A percentile compares a stretch with the other conserved stretches of the same genome.
Evolutionary conservation across 2,888 invertebrate species (phyloP).

Genomic region (Muschampia staudingeri): DNA sequence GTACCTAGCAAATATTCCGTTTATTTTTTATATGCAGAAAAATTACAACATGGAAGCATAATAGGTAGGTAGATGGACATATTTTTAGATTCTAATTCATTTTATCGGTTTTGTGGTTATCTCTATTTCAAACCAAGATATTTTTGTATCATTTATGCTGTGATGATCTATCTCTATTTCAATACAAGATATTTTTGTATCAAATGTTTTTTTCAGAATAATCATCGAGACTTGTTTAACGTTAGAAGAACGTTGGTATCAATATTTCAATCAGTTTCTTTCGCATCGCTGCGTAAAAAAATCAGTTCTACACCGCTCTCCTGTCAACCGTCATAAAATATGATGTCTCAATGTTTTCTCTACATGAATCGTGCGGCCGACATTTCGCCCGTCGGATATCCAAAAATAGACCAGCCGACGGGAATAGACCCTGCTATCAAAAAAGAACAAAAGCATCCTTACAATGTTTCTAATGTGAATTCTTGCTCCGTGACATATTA

Average conservation of each 20-base stretch:
- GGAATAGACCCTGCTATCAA: constrained; percentile 64
- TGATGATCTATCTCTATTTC: neutral
- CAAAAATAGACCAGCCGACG: constrained; percentile 69
- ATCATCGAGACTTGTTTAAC: neutral
- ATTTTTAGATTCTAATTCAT: too few species aligned
- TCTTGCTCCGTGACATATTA: constrained; percentile 55
- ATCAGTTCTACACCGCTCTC: neutral
- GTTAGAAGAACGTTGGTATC: neutral
- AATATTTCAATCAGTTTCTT: neutral
- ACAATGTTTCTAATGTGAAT: constrained; percentile 63
- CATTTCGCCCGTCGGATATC: constrained; percentile 70
- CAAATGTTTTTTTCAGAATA: neutral
- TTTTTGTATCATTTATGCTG: neutral
- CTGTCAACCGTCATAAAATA: constrained; percentile 32
- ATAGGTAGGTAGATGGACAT: too few species aligned
- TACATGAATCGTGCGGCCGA: constrained; percentile 45
- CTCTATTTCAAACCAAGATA: neutral
- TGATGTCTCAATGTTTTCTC: constrained; percentile 34
- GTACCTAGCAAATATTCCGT: too few species aligned
- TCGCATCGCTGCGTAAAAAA: constrained; percentile 1
- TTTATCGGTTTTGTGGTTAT: neutral
- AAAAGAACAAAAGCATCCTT: constrained; percentile 58
- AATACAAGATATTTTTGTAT: neutral
- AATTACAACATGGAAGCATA: too few species aligned
- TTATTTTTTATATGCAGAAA: too few species aligned